Conservation (phyloP, 1,140 invertebrate species). For the Nephila pilipes region DNA sequence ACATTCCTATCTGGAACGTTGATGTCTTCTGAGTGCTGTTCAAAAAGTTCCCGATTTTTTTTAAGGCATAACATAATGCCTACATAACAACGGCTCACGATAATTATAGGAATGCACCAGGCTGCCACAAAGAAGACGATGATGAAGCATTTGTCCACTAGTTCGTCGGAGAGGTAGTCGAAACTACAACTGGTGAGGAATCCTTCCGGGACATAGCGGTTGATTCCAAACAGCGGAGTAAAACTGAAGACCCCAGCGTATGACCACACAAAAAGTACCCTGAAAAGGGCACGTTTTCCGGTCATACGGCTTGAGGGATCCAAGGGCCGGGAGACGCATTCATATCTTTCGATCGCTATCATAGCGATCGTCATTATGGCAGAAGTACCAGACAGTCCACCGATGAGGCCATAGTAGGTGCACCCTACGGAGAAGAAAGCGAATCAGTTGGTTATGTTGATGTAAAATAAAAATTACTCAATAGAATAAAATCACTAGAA, state of each 20-base stretch:
- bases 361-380: constrained; percentile 87
- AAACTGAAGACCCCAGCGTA: constrained; percentile 87
- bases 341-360: constrained; percentile 88
- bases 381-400: constrained; percentile 86
- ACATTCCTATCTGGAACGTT: constrained; percentile 82
- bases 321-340: constrained; percentile 88
- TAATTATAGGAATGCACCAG: constrained; percentile 86
- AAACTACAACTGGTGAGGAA: constrained; percentile 91
- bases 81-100: constrained; percentile 87
- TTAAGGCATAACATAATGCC: constrained; percentile 86
- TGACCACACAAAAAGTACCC: constrained; percentile 86
- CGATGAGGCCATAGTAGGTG: constrained; percentile 86
- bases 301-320: constrained; percentile 83
- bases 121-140: constrained; percentile 87
- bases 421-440: constrained; percentile 76
- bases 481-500: too few species aligned
- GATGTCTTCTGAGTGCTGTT: constrained; percentile 11
- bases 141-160: constrained; percentile 85
- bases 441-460: too few species aligned
- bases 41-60: constrained; percentile 52
- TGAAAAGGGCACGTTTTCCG: constrained; percentile 84
- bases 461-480: too few species aligned
- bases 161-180: constrained; percentile 87
- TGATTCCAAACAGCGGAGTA: constrained; percentile 87
- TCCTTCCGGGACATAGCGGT: constrained; percentile 89